Evolutionary conservation across 1,140 invertebrate genomes (phyloP).

Genomic region (Drosophila repletoides): DNA sequence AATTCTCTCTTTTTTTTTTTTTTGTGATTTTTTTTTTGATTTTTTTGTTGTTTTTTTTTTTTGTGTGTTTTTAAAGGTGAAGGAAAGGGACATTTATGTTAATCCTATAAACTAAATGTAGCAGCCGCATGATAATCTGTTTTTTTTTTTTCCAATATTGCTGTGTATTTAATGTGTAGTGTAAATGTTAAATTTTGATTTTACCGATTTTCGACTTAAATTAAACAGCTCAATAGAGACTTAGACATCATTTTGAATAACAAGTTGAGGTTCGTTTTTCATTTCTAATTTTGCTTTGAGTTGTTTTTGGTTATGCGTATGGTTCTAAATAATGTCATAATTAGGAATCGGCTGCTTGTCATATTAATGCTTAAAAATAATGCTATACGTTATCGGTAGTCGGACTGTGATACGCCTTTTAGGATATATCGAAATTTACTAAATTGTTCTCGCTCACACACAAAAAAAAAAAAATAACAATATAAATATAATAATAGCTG

Average conservation of each 20-base stretch:
- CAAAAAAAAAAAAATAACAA: conserved; percentile 38
- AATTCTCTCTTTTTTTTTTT: not conserved
- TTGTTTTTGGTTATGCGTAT: conserved; percentile 26
- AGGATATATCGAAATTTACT: conserved; percentile 24
- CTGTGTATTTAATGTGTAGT: conserved; percentile 41
- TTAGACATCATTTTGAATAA: conserved; percentile 36
- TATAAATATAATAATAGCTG: conserved; percentile 45
- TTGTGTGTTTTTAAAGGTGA: conserved; percentile 4
- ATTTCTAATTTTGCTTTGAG: conserved; percentile 13
- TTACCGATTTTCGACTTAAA: conserved; percentile 52
- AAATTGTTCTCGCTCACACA: conserved; percentile 35
- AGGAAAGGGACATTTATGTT: no score
- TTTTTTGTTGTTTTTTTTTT: not conserved
- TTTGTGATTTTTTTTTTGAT: not conserved
- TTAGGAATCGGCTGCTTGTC: conserved; percentile 36
- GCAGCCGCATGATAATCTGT: conserved; percentile 16
- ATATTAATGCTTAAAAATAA: conserved; percentile 21
- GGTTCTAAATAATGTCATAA: conserved; percentile 19
- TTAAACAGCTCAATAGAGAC: conserved; percentile 17
- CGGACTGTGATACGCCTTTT: conserved; percentile 7
- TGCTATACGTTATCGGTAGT: not conserved
- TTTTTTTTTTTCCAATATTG: conserved; percentile 32
- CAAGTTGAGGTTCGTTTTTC: not conserved
- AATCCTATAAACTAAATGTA: conserved; percentile 9
- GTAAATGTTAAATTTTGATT: conserved; percentile 15